Conservation (phyloP, 2,888 invertebrate species). For the Amblyjoppa proteus region DNA sequence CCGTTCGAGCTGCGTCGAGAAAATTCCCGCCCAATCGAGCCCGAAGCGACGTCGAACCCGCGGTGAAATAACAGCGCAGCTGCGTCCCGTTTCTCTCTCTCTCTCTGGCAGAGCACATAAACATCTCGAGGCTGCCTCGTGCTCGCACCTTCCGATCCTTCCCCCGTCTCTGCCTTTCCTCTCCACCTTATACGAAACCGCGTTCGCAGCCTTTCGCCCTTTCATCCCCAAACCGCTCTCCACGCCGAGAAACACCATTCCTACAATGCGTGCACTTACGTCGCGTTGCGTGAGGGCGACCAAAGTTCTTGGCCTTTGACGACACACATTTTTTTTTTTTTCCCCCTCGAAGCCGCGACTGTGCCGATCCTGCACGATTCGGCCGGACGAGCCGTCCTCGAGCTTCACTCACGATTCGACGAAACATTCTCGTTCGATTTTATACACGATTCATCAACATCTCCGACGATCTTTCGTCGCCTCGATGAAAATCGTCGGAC, state of each 20-base stretch:
- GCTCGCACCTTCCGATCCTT: slow-evolving; percentile 30
- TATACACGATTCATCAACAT: too few species aligned
- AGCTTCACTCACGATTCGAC: background rate
- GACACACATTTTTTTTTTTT: background rate
- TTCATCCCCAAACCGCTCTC: slow-evolving; percentile 1
- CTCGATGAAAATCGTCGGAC: background rate
- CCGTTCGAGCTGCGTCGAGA: slow-evolving; percentile 8
- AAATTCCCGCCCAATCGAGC: slow-evolving; percentile 14
- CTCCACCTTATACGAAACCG: slow-evolving; percentile 17
- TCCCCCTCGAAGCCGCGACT: background rate
- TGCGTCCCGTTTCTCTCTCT: slow-evolving; percentile 9
- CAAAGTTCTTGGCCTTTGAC: slow-evolving; percentile 15
- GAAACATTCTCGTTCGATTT: background rate
- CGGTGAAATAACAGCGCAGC: slow-evolving; percentile 28
- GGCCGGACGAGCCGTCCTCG: background rate
- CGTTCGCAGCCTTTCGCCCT: slow-evolving; percentile 13
- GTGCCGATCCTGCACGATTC: slow-evolving; percentile 6
- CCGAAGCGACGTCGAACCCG: slow-evolving; percentile 25
- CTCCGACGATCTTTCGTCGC: background rate
- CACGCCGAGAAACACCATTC: background rate
- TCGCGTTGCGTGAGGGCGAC: slow-evolving; percentile 12
- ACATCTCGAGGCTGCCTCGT: slow-evolving; percentile 31
- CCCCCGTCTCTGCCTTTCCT: slow-evolving; percentile 4
- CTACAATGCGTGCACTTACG: slow-evolving; percentile 6
- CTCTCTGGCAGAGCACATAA: background rate